Evolutionary conservation across 2,888 invertebrate species (phyloP).

Genomic region (Branchipolynoe longqiensis): DNA sequence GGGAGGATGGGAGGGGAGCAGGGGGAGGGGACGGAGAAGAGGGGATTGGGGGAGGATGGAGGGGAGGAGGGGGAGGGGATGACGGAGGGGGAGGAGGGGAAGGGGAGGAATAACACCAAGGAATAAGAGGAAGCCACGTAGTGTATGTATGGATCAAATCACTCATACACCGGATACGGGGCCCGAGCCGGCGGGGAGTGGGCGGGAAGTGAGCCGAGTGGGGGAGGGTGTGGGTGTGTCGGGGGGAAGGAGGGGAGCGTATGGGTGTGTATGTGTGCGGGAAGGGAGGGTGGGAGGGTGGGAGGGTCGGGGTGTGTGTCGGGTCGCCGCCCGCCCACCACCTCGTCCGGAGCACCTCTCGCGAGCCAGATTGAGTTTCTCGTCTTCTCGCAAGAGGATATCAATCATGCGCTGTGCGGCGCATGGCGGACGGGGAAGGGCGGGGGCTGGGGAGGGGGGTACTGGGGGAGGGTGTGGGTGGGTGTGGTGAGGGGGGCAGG

Average conservation of each 20-base stretch:
- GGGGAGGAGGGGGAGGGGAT: no score
- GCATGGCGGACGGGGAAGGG: no score
- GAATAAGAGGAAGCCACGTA: neutral
- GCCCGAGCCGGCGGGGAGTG: neutral
- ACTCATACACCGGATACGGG: constrained; percentile 27
- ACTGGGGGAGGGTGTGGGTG: no score
- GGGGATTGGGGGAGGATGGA: no score
- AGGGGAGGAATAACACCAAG: neutral
- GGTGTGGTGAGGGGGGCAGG: no score
- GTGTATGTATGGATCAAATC: constrained; percentile 35
- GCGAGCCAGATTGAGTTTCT: constrained; percentile 23
- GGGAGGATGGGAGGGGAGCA: no score
- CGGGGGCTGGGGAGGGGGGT: no score
- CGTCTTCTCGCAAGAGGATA: constrained; percentile 16
- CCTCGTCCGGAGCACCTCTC: constrained; percentile 21
- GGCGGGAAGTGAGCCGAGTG: neutral
- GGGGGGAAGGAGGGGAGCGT: neutral
- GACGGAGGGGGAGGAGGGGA: neutral
- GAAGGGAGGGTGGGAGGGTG: neutral
- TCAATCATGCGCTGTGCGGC: constrained; percentile 27
- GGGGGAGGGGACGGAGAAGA: no score
- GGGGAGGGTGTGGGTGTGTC: neutral
- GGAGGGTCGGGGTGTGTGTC: neutral
- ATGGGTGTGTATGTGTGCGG: neutral
- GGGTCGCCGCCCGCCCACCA: no score